Conservation (phyloP, 2,113 vertebrate species). For the Delphinapterus leucas region DNA sequence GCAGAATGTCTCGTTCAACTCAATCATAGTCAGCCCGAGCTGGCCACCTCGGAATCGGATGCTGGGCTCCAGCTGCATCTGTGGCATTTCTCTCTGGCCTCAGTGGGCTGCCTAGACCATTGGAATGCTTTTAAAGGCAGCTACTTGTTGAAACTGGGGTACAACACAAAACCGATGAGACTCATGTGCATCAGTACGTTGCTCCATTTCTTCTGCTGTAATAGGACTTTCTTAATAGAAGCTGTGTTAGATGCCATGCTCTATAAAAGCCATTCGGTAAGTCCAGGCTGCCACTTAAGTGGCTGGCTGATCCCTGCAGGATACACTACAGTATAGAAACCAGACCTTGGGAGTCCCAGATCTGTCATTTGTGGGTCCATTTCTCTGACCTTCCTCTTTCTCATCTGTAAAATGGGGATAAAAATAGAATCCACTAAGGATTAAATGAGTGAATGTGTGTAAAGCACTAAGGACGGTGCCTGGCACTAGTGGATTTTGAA, state of each 20-base stretch:
- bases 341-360: background rate
- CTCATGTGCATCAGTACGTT: too few relatives aligned
- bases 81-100: background rate
- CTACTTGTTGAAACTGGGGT: background rate
- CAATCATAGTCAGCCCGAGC: background rate
- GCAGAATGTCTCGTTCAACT: background rate
- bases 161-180: background rate
- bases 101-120: background rate
- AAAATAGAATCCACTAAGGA: background rate
- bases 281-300: background rate
- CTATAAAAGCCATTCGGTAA: background rate
- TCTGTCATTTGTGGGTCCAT: background rate
- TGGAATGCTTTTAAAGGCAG: background rate
- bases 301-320: background rate
- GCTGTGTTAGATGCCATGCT: background rate
- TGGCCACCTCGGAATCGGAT: background rate
- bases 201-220: background rate
- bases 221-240: background rate
- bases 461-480: background rate
- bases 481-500: background rate
- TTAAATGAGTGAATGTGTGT: background rate
- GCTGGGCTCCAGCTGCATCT: background rate
- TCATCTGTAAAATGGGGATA: background rate
- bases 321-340: background rate
- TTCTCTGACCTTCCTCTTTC: background rate